These are phyloP conservation scores for Yasuhikotakia modesta DNA, from an alignment of 2,797 vertebrate species.

Conservation along the genomic window DNA sequence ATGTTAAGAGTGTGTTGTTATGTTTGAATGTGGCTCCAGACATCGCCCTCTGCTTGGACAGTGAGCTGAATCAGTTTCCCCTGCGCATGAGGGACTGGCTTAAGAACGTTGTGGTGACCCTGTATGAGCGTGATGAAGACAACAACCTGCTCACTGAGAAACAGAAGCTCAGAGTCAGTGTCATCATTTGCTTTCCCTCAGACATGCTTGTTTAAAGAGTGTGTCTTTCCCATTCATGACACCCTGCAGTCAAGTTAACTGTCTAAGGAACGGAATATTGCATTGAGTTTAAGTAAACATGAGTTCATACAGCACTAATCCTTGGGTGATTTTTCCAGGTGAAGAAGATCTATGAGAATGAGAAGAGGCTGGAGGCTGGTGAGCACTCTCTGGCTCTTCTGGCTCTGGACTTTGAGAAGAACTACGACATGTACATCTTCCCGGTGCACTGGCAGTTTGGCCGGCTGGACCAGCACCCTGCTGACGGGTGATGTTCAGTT, in stretches of 20 bases:
- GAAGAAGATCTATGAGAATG: constrained; percentile 96
- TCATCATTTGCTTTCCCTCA: background rate
- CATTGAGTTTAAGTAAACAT: no score
- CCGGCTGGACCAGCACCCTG: constrained; percentile 95
- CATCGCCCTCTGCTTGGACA: constrained; percentile 88
- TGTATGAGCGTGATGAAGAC: constrained; percentile 91
- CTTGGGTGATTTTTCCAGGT: constrained; percentile 84
- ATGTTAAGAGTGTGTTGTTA: constrained; percentile 1
- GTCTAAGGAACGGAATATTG: no score
- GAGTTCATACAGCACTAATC: background rate
- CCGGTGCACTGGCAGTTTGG: constrained; percentile 99
- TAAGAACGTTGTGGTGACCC: constrained; percentile 96
- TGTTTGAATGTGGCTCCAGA: constrained; percentile 68
- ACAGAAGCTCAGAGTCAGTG: constrained; percentile 92
- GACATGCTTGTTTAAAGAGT: no score
- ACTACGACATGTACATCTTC: constrained; percentile 99
- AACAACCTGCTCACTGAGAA: constrained; percentile 98
- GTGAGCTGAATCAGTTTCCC: constrained; percentile 92
- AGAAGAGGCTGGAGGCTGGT: constrained; percentile 93
- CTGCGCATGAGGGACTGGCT: constrained; percentile 99
- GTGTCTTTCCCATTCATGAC: no score
- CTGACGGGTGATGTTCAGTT: constrained; percentile 92
- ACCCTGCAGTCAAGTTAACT: no score
- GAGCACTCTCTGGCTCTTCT: constrained; percentile 93
- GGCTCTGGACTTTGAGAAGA: constrained; percentile 96